Percentiles rank a stretch among this genome's conserved stretches.
Conservation (phyloP, 2,797 vertebrate genomes). For the Xiphophorus birchmanni region DNA sequence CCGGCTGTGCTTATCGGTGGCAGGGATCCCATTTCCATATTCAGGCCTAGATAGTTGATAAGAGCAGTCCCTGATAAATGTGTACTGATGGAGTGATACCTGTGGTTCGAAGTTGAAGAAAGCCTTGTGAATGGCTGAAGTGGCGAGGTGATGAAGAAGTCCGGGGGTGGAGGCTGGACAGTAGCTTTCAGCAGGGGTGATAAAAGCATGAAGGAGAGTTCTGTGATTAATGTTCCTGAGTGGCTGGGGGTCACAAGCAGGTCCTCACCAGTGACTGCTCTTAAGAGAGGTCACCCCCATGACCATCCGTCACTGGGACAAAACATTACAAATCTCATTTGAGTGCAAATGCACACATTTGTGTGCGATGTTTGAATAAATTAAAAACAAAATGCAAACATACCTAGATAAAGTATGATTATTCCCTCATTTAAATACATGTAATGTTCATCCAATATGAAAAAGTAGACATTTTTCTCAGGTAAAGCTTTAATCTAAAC, state of each 20-base stretch:
- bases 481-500: slow-evolving; percentile 45
- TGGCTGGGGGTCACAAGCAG: slow-evolving; percentile 88
- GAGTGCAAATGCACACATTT: slow-evolving; percentile 1
- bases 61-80: slow-evolving; percentile 94
- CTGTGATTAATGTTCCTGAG: slow-evolving; percentile 97
- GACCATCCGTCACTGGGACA: slow-evolving; percentile 84
- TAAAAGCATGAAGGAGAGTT: slow-evolving; percentile 83
- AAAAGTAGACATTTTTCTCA: slow-evolving; percentile 29
- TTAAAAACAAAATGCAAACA: slow-evolving; percentile 1
- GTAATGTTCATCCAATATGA: not conserved
- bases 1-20: slow-evolving; percentile 89
- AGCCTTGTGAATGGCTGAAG: slow-evolving; percentile 78
- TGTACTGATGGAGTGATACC: slow-evolving; percentile 94
- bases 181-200: slow-evolving; percentile 89
- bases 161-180: slow-evolving; percentile 80
- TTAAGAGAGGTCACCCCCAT: slow-evolving; percentile 89
- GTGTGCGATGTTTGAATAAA: not conserved
- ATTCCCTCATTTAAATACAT: slow-evolving; percentile 17
- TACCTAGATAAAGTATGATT: not conserved
- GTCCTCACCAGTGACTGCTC: slow-evolving; percentile 83
- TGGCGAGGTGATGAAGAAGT: slow-evolving; percentile 63
- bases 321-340: slow-evolving; percentile 41
- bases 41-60: slow-evolving; percentile 90
- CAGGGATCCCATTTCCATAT: slow-evolving; percentile 99
- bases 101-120: slow-evolving; percentile 89